Base-by-base conservation (phyloP, 2,888 invertebrate species). In the Andricus quercusramuli region DNA sequence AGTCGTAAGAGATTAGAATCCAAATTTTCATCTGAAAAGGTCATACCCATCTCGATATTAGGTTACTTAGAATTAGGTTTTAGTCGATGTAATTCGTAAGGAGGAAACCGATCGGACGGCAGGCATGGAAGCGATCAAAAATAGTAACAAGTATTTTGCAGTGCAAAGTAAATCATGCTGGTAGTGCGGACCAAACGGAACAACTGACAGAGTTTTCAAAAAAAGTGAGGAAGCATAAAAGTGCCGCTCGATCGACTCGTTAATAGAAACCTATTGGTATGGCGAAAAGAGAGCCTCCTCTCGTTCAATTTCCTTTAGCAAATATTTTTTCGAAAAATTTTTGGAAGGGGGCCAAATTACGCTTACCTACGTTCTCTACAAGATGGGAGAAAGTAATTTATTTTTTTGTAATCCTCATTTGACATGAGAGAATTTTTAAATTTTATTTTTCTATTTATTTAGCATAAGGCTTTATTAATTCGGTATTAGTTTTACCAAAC, bases 161-260 rank as follows among this genome's bases (percentile, higher is more conserved):
- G 86, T 85, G 88, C 88, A 86, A 86, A 87, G 87, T 78, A 79
- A 83, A 80, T 80, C 79, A 79, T 81, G 81, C 79, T 92, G 91
- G 92, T 92, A 91, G 91, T 91, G 92, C 87, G 92, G 92, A 92
- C 92, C 92, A 92, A 92, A 88, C 85, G 90, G 90, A 89, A 91
- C 91, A 91, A 88, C 90, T 88, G 90, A 88, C 89, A 88, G 86
- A 56, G 70, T 70, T 74, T 37, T 37, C 83, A 84, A 78, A 84
- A 83, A 85, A 80, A 80, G 84, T 80, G 82, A 81, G 77, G 77
- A 62, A 81, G 77, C 77, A 80, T 66, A 80, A 62, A 78, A 83
- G 68, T 84, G 86, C 86, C 87, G 87, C 85, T 88, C 88, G 85
- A 88, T 86, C 85, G 85, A 85, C 83, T 74, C 37, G 56, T 74